These are phyloP conservation scores for Gobio gobio DNA, from an alignment of 2,113 vertebrate species.

Conservation along the genomic window DNA sequence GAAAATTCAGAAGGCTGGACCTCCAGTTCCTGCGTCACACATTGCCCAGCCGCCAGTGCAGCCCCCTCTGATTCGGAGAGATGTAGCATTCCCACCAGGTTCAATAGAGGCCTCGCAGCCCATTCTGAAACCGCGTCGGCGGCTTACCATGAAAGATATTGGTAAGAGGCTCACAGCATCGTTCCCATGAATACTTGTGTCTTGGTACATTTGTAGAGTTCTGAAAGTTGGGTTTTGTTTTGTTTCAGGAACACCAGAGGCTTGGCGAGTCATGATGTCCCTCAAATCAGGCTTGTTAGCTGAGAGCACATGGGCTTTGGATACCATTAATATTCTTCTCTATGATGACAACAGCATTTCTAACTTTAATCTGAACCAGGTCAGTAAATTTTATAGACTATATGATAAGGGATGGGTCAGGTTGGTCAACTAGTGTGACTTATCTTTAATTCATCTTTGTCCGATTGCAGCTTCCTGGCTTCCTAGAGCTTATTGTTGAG, in stretches of 20 bases:
- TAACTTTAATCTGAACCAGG: conserved; percentile 96
- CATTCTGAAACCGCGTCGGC: conserved; percentile 88
- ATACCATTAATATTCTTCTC: conserved; percentile 97
- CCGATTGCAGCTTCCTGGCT: conserved; percentile 86
- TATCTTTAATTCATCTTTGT: conserved; percentile 17
- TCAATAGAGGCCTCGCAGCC: conserved; percentile 93
- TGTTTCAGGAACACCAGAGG: conserved; percentile 91
- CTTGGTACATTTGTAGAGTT: neutral
- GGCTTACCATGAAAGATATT: conserved; percentile 95
- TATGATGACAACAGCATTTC: conserved; percentile 98
- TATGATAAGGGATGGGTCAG: neutral
- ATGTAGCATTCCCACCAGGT: conserved; percentile 94
- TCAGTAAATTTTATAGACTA: conserved; percentile 62
- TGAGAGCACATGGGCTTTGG: conserved; percentile 98
- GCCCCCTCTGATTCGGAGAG: conserved; percentile 90
- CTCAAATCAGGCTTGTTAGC: conserved; percentile 96
- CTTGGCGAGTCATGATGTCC: conserved; percentile 99
- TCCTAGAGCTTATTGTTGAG: conserved; percentile 95
- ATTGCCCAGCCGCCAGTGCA: conserved; percentile 89
- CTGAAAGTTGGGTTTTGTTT: neutral
- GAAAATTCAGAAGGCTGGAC: conserved; percentile 97
- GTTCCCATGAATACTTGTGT: neutral
- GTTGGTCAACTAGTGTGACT: neutral
- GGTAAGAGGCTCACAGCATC: conserved; percentile 71
- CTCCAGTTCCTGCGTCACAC: conserved; percentile 92